These are phyloP conservation scores for Probaryconus sp. DNA, from an alignment of 1,140 invertebrate species.

Conservation along the genomic window DNA sequence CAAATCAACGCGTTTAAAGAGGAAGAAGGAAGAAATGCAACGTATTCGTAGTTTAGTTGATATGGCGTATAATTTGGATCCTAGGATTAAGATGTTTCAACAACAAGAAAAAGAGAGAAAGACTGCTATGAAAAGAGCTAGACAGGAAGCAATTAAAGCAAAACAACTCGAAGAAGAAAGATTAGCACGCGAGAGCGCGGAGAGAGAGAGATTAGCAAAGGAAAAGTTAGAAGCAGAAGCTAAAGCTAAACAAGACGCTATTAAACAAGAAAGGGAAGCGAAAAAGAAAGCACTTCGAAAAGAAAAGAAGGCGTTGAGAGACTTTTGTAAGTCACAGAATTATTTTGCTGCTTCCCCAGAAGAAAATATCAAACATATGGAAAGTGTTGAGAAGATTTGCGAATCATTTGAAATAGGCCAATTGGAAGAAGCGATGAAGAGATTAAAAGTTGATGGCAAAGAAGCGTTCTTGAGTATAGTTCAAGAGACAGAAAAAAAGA, in stretches of 20 bases:
- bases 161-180: slow-evolving; percentile 91
- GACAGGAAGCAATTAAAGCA: slow-evolving; percentile 91
- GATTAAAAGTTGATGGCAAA: slow-evolving; percentile 82
- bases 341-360: slow-evolving; percentile 88
- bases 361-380: slow-evolving; percentile 90
- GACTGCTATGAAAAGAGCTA: slow-evolving; percentile 91
- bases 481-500: slow-evolving; percentile 84
- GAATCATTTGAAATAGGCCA: slow-evolving; percentile 86
- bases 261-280: slow-evolving; percentile 92
- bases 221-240: slow-evolving; percentile 90
- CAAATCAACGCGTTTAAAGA: slow-evolving; percentile 91
- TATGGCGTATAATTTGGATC: slow-evolving; percentile 95
- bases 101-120: slow-evolving; percentile 96
- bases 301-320: slow-evolving; percentile 90
- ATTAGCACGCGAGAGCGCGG: slow-evolving; percentile 83
- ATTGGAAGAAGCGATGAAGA: slow-evolving; percentile 87
- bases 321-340: slow-evolving; percentile 91
- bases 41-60: slow-evolving; percentile 94
- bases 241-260: slow-evolving; percentile 86
- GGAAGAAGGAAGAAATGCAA: slow-evolving; percentile 97
- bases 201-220: slow-evolving; percentile 83
- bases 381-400: slow-evolving; percentile 90
- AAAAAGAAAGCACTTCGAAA: slow-evolving; percentile 90
- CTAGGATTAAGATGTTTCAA: slow-evolving; percentile 93
- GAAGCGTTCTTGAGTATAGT: slow-evolving; percentile 84